Conservation (phyloP, 2,113 vertebrate species). For the Festucalex cinctus region DNA sequence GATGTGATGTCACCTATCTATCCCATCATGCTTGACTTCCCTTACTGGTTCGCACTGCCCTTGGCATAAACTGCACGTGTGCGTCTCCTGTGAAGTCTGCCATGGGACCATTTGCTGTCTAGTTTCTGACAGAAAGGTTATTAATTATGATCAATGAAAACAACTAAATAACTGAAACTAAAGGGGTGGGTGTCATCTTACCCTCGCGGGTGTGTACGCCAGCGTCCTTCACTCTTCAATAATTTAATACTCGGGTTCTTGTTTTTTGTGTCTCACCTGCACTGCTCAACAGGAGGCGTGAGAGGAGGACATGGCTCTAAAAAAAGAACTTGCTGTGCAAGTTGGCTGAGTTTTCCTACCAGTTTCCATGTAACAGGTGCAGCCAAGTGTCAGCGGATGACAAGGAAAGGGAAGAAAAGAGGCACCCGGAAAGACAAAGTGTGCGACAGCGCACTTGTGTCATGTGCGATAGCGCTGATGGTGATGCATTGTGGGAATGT, state of each 20-base stretch:
- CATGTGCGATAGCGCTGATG: conserved; percentile 9
- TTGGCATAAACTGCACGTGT: background rate
- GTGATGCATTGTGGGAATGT: conserved; percentile 61
- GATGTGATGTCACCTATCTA: conserved; percentile 34
- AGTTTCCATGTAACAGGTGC: background rate
- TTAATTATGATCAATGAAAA: no score
- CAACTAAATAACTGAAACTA: no score
- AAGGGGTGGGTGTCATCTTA: conserved; percentile 60
- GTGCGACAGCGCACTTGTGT: background rate
- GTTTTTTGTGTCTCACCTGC: conserved; percentile 10
- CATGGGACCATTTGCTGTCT: no score
- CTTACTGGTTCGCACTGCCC: background rate
- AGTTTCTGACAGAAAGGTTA: no score
- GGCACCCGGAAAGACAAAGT: background rate
- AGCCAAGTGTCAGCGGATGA: background rate
- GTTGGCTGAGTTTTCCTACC: background rate
- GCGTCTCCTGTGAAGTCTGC: no score
- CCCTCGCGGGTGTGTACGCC: conserved; percentile 37
- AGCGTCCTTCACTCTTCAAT: conserved; percentile 53
- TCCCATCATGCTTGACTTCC: conserved; percentile 9
- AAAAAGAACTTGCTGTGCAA: background rate
- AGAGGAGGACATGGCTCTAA: background rate
- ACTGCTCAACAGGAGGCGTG: conserved; percentile 18
- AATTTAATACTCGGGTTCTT: conserved; percentile 55
- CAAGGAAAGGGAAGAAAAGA: background rate